These are phyloP conservation scores for Drosophila infuscata DNA, from an alignment of 2,888 invertebrate genomes.

Conservation along the genomic window DNA sequence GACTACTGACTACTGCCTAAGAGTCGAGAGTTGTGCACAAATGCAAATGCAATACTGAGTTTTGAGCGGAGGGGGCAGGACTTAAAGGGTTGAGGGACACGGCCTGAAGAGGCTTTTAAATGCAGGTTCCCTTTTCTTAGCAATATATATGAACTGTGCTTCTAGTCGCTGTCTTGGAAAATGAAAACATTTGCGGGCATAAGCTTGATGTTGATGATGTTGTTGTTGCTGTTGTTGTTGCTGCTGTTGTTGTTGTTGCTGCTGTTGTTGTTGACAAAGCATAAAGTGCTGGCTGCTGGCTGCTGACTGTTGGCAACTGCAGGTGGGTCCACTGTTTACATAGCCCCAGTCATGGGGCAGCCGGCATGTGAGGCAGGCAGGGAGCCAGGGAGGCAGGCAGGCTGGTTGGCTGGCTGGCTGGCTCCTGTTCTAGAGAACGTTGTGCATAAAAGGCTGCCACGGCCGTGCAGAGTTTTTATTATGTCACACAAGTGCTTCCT, in stretches of 20 bases:
- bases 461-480: slow-evolving; percentile 66
- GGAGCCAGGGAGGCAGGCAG: neutral
- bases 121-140: slow-evolving; percentile 48
- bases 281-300: slow-evolving; percentile 69
- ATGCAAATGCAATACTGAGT: slow-evolving; percentile 35
- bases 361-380: slow-evolving; percentile 9
- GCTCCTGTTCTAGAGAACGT: slow-evolving; percentile 7
- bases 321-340: slow-evolving; percentile 52
- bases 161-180: slow-evolving; percentile 50
- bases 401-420: neutral
- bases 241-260: slow-evolving; percentile 25
- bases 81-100: neutral
- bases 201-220: slow-evolving; percentile 35
- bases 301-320: slow-evolving; percentile 17
- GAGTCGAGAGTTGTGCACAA: slow-evolving; percentile 26
- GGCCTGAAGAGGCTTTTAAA: slow-evolving; percentile 44
- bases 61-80: neutral
- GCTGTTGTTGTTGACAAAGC: slow-evolving; percentile 65
- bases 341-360: slow-evolving; percentile 23
- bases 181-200: slow-evolving; percentile 69
- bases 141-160: slow-evolving; percentile 12
- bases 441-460: slow-evolving; percentile 35
- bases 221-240: slow-evolving; percentile 8
- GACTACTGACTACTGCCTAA: slow-evolving; percentile 2
- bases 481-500: slow-evolving; percentile 80